Evolutionary conservation across 2,113 vertebrate species (phyloP).

Genomic region (Xiphorhynchus elegans): DNA sequence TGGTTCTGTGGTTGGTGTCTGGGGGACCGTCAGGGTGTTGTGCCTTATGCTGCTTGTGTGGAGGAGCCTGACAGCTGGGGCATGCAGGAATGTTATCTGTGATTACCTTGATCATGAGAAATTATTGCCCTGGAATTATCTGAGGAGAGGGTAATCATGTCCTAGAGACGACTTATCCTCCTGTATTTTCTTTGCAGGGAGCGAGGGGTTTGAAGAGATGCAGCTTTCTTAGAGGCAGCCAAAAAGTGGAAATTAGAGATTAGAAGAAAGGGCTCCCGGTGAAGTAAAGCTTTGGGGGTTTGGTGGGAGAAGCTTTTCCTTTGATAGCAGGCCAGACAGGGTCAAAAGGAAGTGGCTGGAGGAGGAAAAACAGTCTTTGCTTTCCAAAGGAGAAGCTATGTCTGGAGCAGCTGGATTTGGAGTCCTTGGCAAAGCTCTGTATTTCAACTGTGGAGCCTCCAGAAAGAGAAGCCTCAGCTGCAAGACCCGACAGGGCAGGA

Average conservation of each 20-base stretch:
- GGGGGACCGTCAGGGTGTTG: not conserved
- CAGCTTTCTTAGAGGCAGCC: not conserved
- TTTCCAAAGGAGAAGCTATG: not conserved
- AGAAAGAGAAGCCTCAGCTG: not conserved
- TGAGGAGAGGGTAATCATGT: not conserved
- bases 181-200: not conserved
- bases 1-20: fast-evolving
- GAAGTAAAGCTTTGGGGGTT: not conserved
- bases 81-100: not conserved
- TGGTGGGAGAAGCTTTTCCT: conserved; percentile 13
- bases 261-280: not conserved
- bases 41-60: not conserved
- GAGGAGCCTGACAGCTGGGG: not conserved
- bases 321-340: conserved; percentile 4
- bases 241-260: not conserved
- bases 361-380: not conserved
- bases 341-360: not conserved
- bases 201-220: not conserved
- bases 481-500: fast-evolving
- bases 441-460: not conserved
- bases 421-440: not conserved
- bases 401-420: not conserved
- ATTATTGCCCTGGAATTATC: not conserved
- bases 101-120: not conserved
- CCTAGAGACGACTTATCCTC: not conserved